Conservation (phyloP, 2,888 invertebrate species). For the Coelopa pilipes region DNA sequence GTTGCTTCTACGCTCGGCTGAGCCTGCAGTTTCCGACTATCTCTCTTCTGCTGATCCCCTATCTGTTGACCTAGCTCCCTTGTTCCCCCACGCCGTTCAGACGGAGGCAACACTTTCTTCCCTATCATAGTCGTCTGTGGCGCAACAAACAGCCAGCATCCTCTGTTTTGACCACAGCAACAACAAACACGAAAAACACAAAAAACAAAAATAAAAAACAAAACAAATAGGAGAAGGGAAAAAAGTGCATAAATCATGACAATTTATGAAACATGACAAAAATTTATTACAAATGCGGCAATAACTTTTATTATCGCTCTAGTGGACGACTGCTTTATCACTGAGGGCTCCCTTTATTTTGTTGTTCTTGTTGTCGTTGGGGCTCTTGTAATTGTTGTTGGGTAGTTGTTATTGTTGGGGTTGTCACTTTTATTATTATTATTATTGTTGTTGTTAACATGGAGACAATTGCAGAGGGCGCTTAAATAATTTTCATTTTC, state of each 20-base stretch:
- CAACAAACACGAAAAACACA: too few relatives aligned
- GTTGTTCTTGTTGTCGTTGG: too few relatives aligned
- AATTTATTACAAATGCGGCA: constrained; percentile 26
- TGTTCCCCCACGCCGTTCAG: background rate
- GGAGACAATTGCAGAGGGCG: background rate
- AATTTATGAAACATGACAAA: constrained; percentile 34
- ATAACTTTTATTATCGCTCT: constrained; percentile 19
- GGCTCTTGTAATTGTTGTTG: background rate
- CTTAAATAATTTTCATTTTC: background rate
- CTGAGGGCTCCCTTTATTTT: too few relatives aligned
- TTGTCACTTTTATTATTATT: constrained; percentile 12
- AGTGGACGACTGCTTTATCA: too few relatives aligned
- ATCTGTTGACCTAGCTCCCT: background rate
- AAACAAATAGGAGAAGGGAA: background rate
- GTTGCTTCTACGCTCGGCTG: too few relatives aligned
- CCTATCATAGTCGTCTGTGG: background rate
- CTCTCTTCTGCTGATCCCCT: constrained; percentile 8
- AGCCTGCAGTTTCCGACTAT: background rate
- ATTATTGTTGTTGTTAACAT: constrained; percentile 4
- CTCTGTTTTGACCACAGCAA: too few relatives aligned
- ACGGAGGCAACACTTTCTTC: background rate
- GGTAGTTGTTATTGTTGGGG: background rate
- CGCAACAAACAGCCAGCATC: too few relatives aligned
- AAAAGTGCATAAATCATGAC: constrained; percentile 33
- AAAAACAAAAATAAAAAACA: too few relatives aligned